Evolutionary conservation across 1,140 invertebrate genomes (phyloP).

Genomic region (Drosophila subpulchrella): DNA sequence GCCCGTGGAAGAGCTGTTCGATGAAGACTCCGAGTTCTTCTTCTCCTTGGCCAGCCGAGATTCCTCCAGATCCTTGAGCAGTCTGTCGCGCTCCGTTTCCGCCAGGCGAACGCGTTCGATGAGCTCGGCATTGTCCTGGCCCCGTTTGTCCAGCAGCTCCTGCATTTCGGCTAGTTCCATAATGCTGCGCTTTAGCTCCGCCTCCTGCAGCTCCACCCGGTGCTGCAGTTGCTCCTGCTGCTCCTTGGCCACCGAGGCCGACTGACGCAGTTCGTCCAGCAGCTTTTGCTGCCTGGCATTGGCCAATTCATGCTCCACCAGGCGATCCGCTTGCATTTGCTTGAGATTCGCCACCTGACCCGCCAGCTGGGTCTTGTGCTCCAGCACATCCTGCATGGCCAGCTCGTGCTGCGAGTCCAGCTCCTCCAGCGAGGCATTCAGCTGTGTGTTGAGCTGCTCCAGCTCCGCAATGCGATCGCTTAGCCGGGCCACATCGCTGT

Average conservation of each 20-base stretch:
- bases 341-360: conserved; percentile 84
- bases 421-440: conserved; percentile 88
- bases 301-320: conserved; percentile 67
- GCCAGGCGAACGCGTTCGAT: conserved; percentile 68
- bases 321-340: conserved; percentile 58
- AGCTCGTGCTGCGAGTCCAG: conserved; percentile 90
- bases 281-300: conserved; percentile 56
- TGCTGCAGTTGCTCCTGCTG: conserved; percentile 36
- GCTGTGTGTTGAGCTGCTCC: conserved; percentile 80
- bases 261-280: conserved; percentile 21
- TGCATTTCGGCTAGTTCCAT: conserved; percentile 71
- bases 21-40: conserved; percentile 78
- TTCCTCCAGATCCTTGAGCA: conserved; percentile 63
- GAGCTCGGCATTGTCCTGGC: conserved; percentile 61
- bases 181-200: conserved; percentile 49
- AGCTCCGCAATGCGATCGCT: conserved; percentile 80
- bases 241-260: background rate
- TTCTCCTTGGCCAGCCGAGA: conserved; percentile 65
- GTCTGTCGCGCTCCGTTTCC: conserved; percentile 49
- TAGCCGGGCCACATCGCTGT: conserved; percentile 80
- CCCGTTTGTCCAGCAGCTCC: conserved; percentile 66
- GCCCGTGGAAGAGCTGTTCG: conserved; percentile 71
- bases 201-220: conserved; percentile 43
- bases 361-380: conserved; percentile 88
- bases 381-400: conserved; percentile 88